These are phyloP conservation scores for Acronicta aceris DNA, from an alignment of 2,888 invertebrate species.

Conservation along the genomic window DNA sequence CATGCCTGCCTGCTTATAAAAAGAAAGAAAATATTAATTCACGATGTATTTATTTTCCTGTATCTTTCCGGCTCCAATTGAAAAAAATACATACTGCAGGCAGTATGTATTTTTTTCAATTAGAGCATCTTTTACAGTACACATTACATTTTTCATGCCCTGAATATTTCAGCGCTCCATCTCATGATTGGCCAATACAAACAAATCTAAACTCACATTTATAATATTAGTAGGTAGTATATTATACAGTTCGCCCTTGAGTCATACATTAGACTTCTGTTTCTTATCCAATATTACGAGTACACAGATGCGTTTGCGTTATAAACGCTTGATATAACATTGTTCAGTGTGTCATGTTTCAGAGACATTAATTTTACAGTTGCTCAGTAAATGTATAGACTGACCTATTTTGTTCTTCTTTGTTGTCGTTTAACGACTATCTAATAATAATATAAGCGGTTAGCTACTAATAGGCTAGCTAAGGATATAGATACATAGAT, in stretches of 20 bases:
- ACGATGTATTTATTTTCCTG: too few species aligned
- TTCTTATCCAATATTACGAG: slow-evolving; percentile 47
- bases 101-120: too few species aligned
- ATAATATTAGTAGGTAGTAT: slow-evolving; percentile 6
- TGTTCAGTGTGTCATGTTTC: slow-evolving; percentile 50
- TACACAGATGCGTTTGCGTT: slow-evolving; percentile 29
- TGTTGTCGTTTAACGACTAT: slow-evolving; percentile 24
- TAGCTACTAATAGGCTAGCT: too few species aligned
- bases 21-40: too few species aligned
- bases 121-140: too few species aligned
- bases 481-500: too few species aligned
- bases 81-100: too few species aligned
- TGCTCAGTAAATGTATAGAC: slow-evolving; percentile 32
- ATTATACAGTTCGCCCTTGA: slow-evolving; percentile 64
- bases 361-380: slow-evolving; percentile 52
- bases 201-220: slow-evolving; percentile 9
- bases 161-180: not conserved
- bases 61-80: too few species aligned
- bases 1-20: too few species aligned
- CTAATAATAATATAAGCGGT: slow-evolving; percentile 5
- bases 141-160: not conserved
- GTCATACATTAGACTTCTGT: slow-evolving; percentile 58
- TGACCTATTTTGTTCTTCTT: slow-evolving; percentile 62
- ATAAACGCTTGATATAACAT: slow-evolving; percentile 12
- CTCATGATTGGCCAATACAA: slow-evolving; percentile 25